Percentiles rank a stretch among this genome's conserved stretches.
Conservation (phyloP, 2,113 vertebrate genomes). For the Vidua chalybeata region DNA sequence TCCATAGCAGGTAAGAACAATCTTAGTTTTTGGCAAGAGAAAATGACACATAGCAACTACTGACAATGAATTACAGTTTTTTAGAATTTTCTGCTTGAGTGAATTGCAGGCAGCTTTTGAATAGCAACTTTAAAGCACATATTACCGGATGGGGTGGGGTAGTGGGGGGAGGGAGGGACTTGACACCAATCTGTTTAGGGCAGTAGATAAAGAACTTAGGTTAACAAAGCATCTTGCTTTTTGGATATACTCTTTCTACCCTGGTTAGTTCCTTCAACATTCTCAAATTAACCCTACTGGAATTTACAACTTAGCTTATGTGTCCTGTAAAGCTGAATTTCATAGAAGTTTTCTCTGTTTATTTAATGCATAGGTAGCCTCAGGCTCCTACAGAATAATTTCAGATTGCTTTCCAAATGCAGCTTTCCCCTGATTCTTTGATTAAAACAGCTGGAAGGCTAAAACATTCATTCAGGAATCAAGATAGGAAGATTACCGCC, state of each 20-base stretch:
- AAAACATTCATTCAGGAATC: not conserved
- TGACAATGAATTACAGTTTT: not conserved
- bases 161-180: accelerated
- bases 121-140: not conserved
- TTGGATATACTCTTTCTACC: not conserved
- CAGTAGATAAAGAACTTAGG: not conserved
- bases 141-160: not conserved
- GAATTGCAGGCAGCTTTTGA: not conserved
- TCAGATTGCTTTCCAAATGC: not conserved
- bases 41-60: not conserved
- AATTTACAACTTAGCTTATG: not conserved
- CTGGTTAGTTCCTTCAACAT: not conserved
- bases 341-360: not conserved
- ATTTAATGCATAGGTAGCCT: not conserved
- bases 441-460: not conserved
- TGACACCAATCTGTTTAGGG: not conserved
- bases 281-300: not conserved
- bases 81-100: not conserved
- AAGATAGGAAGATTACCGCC: not conserved
- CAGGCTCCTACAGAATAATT: not conserved
- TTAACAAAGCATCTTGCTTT: not conserved
- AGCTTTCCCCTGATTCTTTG: not conserved
- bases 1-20: not conserved
- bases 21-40: not conserved
- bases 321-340: not conserved